These are phyloP conservation scores for Teleiodes luculella DNA, from an alignment of 2,888 invertebrate species.

Conservation along the genomic window DNA sequence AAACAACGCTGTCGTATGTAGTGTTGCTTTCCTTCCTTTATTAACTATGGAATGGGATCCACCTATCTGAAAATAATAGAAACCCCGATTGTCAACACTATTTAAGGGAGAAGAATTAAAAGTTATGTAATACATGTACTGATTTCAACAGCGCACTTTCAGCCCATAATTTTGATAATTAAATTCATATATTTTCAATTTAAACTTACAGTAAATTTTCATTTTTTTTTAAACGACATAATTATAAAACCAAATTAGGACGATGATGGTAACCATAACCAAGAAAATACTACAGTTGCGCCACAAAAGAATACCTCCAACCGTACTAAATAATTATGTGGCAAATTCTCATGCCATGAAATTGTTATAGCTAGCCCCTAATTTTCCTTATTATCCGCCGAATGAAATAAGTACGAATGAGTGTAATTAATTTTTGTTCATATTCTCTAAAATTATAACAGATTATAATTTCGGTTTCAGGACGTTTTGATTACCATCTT, in stretches of 20 bases:
- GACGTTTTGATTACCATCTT: too few species aligned
- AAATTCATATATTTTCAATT: too few species aligned
- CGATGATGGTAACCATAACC: not conserved
- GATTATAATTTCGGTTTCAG: too few species aligned
- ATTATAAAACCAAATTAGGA: not conserved
- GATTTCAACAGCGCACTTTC: too few species aligned
- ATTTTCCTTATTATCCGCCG: conserved; percentile 36
- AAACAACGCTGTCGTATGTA: conserved; percentile 6
- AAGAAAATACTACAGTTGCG: not conserved
- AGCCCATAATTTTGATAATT: too few species aligned
- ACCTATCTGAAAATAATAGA: not conserved
- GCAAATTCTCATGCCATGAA: conserved; percentile 27
- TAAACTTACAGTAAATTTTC: too few species aligned
- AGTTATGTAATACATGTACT: too few species aligned
- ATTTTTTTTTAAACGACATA: not conserved
- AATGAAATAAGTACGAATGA: conserved; percentile 55
- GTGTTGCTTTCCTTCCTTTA: conserved; percentile 4
- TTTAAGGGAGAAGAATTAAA: too few species aligned
- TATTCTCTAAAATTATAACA: too few species aligned
- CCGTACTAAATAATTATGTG: conserved; percentile 16
- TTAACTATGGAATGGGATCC: not conserved
- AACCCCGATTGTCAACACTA: too few species aligned
- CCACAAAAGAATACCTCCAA: not conserved
- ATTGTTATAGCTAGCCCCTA: conserved; percentile 25
- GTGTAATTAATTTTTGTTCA: not conserved